Conservation (phyloP, 92 coral and sea anemone genomes). For the Parazoanthus swiftii region DNA sequence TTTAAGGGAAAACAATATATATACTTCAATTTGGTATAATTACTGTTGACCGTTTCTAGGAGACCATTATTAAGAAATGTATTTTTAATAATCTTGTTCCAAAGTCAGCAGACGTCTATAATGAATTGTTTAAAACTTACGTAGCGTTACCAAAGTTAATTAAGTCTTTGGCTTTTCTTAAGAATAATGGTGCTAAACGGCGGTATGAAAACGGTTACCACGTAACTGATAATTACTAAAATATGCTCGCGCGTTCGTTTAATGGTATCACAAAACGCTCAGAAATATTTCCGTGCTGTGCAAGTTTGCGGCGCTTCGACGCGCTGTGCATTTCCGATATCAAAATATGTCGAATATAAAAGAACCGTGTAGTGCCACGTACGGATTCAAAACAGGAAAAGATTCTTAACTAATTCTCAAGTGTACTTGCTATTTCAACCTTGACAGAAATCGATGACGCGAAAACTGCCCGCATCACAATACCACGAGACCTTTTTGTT, state of each 20-base stretch:
- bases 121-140: not conserved
- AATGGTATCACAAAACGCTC: not conserved
- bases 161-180: not conserved
- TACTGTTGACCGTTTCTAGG: not conserved
- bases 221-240: not conserved
- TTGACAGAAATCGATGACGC: conserved; percentile 35
- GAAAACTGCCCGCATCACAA: conserved; percentile 38
- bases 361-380: conserved; percentile 18
- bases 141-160: not conserved
- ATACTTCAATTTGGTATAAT: no score
- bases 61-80: not conserved
- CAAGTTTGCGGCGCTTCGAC: not conserved
- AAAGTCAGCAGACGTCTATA: not conserved
- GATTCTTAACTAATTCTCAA: not conserved
- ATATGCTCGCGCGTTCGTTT: not conserved
- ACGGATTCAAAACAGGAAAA: not conserved
- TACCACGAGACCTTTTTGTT: conserved; percentile 10
- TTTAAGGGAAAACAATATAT: no score
- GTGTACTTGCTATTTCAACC: conserved; percentile 25
- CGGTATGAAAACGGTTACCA: not conserved
- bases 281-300: not conserved
- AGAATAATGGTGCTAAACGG: not conserved
- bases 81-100: not conserved
- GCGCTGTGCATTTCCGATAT: not conserved
- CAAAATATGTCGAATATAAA: not conserved